Conservation (phyloP, 2,888 invertebrate genomes). For the Harmothoe impar region DNA sequence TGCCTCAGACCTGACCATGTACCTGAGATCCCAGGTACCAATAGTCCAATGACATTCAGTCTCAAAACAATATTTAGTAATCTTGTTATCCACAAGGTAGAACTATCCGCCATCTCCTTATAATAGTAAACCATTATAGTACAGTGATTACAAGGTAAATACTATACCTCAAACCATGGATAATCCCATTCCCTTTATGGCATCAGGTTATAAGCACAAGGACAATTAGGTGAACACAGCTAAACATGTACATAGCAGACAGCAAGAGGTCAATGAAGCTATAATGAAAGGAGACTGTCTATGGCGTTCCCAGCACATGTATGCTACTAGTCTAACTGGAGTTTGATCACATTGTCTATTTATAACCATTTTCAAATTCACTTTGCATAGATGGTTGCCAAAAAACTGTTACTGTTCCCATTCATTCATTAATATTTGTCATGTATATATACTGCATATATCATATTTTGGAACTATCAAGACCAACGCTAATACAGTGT, state of each 20-base stretch:
- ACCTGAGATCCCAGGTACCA: no score
- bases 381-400: conserved; percentile 42
- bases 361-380: conserved; percentile 35
- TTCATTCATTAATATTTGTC: conserved; percentile 49
- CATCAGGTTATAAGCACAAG: neutral
- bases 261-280: neutral
- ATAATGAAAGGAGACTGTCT: conserved; percentile 23
- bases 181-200: neutral
- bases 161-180: no score
- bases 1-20: no score
- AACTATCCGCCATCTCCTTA: no score
- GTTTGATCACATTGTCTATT: conserved; percentile 30
- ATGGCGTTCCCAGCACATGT: neutral
- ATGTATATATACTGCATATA: conserved; percentile 43
- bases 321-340: conserved; percentile 27
- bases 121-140: no score
- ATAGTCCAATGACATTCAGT: no score
- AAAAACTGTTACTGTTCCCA: conserved; percentile 52
- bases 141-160: no score
- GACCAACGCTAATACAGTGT: conserved; percentile 45
- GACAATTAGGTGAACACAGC: neutral
- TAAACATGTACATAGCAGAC: neutral
- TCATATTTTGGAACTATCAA: conserved; percentile 50
- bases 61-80: no score
- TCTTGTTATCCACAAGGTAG: no score